phyloP scores from a whole-genome alignment of 2,888 invertebrate genomes.

The Eilema griseolum region DNA sequence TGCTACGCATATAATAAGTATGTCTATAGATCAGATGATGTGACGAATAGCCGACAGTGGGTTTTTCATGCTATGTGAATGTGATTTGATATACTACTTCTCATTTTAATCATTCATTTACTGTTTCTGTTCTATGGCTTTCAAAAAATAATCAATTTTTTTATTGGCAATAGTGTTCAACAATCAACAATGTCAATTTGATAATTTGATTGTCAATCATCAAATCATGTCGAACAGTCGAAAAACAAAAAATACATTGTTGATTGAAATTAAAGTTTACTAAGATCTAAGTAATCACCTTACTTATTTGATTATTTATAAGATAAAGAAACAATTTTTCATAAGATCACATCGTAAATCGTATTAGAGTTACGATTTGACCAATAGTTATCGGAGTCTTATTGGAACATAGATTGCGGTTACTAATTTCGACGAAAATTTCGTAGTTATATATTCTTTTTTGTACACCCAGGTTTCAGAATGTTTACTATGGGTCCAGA shows the following conservation, averaged over 20 bases:
- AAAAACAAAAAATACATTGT: background rate
- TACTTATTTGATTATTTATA: background rate
- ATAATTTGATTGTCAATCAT: no score
- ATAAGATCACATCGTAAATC: background rate
- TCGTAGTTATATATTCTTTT: background rate
- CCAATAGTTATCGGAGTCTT: background rate
- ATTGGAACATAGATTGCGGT: background rate
- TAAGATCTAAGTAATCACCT: background rate
- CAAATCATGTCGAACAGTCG: background rate
- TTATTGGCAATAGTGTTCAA: no score
- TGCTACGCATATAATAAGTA: no score
- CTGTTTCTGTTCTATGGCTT: no score
- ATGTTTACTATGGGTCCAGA: slow-evolving; percentile 79
- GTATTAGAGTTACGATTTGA: background rate
- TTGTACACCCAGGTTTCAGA: background rate
- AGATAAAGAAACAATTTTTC: background rate
- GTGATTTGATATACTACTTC: no score
- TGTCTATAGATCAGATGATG: no score
- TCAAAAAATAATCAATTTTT: no score
- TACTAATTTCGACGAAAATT: background rate
- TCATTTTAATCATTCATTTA: no score
- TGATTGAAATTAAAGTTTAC: background rate
- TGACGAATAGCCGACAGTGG: no score
- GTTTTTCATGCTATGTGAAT: no score
- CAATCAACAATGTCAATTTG: background rate